These are phyloP conservation scores for Isaurus tuberculatus DNA, from an alignment of 92 coral and sea anemone genomes.

Conservation along the genomic window DNA sequence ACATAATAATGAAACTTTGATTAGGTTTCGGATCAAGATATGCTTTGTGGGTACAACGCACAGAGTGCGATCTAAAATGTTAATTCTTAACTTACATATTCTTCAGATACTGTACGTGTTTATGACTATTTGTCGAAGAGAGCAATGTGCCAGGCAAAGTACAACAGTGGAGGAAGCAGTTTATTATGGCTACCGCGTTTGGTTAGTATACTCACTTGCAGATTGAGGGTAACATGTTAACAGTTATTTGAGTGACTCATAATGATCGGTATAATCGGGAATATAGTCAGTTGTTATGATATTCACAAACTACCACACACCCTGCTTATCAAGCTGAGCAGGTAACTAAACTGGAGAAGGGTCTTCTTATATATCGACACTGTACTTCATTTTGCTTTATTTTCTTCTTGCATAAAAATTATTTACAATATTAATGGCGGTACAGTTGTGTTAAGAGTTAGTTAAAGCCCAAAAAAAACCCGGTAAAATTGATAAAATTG, in stretches of 20 bases:
- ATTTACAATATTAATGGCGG: too few species aligned
- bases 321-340: too few species aligned
- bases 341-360: too few species aligned
- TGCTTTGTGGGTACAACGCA: not conserved
- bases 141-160: conserved; percentile 84
- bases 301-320: too few species aligned
- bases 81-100: not conserved
- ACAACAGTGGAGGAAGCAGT: conserved; percentile 89
- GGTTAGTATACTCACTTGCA: conserved; percentile 53
- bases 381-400: too few species aligned
- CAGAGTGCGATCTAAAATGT: not conserved
- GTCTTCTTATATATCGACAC: too few species aligned
- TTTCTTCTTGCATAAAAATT: too few species aligned
- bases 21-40: not conserved
- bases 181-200: conserved; percentile 91
- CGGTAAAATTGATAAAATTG: too few species aligned
- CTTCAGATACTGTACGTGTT: conserved; percentile 91
- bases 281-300: too few species aligned
- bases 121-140: conserved; percentile 89
- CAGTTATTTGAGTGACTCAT: not conserved
- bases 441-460: too few species aligned
- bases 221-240: not conserved
- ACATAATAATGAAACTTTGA: not conserved
- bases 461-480: too few species aligned
- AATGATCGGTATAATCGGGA: too few species aligned